Evolutionary conservation across 2,888 invertebrate species (phyloP).

Genomic region (Tupiocoris notatus): DNA sequence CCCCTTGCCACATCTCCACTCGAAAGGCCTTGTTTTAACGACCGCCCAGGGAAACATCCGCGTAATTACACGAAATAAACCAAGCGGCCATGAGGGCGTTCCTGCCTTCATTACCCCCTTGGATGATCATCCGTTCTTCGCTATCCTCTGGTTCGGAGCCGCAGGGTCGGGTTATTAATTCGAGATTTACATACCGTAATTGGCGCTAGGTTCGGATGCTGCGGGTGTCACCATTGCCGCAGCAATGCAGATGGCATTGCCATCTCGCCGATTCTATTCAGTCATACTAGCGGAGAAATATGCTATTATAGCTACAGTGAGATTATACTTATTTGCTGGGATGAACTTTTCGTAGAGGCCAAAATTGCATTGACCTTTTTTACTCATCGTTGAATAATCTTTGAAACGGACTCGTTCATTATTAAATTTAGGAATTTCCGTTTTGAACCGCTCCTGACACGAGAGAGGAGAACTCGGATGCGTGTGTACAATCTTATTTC

Average conservation of each 20-base stretch:
- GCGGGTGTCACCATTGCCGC: background rate
- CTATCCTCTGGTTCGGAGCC: background rate
- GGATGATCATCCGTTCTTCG: background rate
- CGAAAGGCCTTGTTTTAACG: conserved; percentile 12
- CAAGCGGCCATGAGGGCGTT: background rate
- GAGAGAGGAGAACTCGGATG: too few species aligned
- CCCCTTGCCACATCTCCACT: background rate
- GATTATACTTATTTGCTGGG: too few species aligned
- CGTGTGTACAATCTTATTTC: too few species aligned
- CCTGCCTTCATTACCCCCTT: conserved; percentile 18
- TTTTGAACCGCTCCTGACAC: too few species aligned
- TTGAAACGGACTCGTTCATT: too few species aligned
- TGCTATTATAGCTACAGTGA: too few species aligned
- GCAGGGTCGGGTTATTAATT: conserved; percentile 28
- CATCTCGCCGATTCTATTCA: background rate
- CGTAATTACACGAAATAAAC: conserved; percentile 38
- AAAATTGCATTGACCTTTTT: too few species aligned
- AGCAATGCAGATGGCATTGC: background rate
- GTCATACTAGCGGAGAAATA: too few species aligned
- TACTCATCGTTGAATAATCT: too few species aligned
- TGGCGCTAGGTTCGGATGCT: background rate
- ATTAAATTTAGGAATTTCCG: too few species aligned
- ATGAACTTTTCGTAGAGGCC: too few species aligned
- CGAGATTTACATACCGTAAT: conserved; percentile 37
- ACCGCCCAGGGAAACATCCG: conserved; percentile 34